These are phyloP conservation scores for Chascanopsetta lugubris DNA, from an alignment of 2,113 vertebrate genomes.

Conservation along the genomic window DNA sequence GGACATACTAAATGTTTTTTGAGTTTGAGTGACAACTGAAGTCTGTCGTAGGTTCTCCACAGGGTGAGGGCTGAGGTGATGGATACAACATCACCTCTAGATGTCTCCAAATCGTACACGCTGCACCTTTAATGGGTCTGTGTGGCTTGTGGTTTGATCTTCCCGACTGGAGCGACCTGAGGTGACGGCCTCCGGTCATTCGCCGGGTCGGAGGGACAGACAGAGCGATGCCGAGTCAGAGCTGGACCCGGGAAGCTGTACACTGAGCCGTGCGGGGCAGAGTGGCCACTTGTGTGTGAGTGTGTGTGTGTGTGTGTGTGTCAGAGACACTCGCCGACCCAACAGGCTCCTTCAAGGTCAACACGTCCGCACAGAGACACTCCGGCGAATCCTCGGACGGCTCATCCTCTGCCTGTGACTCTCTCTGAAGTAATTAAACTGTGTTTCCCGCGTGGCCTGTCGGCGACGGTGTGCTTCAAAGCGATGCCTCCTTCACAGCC, in stretches of 20 bases:
- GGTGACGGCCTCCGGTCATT: not conserved
- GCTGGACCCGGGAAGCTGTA: not conserved
- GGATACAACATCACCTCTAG: too few species aligned
- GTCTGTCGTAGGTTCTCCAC: too few species aligned
- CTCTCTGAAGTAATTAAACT: conserved; percentile 20
- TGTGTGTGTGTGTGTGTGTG: too few species aligned
- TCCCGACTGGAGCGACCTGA: not conserved
- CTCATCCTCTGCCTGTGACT: conserved; percentile 5
- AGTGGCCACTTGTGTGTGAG: conserved; percentile 3
- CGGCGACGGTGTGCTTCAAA: conserved; percentile 26
- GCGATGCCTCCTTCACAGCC: conserved; percentile 6
- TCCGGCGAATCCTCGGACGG: not conserved
- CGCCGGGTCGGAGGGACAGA: not conserved
- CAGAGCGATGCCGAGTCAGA: not conserved
- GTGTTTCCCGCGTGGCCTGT: conserved; percentile 8
- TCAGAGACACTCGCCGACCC: conserved; percentile 10
- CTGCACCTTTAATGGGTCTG: not conserved
- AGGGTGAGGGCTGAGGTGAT: too few species aligned
- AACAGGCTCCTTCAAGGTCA: conserved; percentile 15
- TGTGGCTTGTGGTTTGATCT: not conserved
- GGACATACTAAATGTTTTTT: too few species aligned
- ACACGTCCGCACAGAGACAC: conserved; percentile 6
- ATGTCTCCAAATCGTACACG: too few species aligned
- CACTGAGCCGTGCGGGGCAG: not conserved
- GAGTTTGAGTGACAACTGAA: too few species aligned